Conservation (phyloP, 92 coral and sea anemone species). For the Palythoa caribaeorum region DNA sequence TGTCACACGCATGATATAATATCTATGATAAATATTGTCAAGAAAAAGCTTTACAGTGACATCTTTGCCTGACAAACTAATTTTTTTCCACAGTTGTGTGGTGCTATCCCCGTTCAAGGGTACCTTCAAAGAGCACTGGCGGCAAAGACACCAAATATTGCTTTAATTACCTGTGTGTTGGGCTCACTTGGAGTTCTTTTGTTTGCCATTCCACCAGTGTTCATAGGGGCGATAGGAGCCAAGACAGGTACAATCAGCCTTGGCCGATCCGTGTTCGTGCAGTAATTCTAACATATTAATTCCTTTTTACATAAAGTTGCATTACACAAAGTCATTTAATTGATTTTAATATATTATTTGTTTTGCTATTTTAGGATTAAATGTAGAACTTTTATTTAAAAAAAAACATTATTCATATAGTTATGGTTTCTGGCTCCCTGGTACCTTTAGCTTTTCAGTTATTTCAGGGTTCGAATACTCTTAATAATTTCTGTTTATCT, state of each 20-base stretch:
- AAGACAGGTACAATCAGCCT: conserved; percentile 74
- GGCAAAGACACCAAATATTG: conserved; percentile 75
- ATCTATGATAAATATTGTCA: not conserved
- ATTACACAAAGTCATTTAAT: no score
- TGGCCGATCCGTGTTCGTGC: no score
- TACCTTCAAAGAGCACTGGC: conserved; percentile 92
- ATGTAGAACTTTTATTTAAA: no score
- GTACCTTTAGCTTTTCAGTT: no score
- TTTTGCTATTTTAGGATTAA: not conserved
- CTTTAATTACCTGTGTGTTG: conserved; percentile 76
- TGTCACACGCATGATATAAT: no score
- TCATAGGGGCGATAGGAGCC: conserved; percentile 93
- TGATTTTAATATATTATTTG: no score
- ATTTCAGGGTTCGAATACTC: no score
- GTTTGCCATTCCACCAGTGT: conserved; percentile 86
- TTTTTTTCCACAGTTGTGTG: conserved; percentile 65
- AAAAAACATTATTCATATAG: no score
- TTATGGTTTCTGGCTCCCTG: no score
- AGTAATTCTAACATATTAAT: not conserved
- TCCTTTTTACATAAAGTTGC: no score
- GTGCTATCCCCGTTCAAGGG: conserved; percentile 93
- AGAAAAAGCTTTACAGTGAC: not conserved
- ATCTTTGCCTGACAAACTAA: not conserved
- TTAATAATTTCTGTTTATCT: no score
- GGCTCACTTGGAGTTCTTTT: conserved; percentile 84